Evolutionary conservation across 2,797 vertebrate genomes (phyloP).

Genomic region (Coluber constrictor): DNA sequence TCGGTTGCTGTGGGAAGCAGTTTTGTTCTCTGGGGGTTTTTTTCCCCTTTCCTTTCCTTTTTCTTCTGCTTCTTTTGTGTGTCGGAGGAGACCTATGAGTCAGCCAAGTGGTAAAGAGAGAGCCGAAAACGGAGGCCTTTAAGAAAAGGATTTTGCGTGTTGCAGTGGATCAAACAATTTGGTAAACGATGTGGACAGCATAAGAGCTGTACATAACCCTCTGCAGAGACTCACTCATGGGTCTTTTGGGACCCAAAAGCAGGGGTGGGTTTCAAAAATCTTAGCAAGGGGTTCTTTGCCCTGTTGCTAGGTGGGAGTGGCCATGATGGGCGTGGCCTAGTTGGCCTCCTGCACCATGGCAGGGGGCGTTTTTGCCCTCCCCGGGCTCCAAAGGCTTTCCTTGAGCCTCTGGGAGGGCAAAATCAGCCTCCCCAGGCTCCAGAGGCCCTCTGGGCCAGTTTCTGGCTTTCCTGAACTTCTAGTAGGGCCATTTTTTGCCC

Average conservation of each 20-base stretch:
- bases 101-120: not conserved
- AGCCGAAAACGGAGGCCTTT: not conserved
- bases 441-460: no score
- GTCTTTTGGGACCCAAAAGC: not conserved
- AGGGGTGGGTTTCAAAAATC: no score
- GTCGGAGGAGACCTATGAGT: not conserved
- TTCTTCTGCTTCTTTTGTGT: not conserved
- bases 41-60: not conserved
- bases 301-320: no score
- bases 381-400: no score
- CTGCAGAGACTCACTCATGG: not conserved
- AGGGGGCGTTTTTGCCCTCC: no score
- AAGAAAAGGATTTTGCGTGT: not conserved
- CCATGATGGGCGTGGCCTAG: no score
- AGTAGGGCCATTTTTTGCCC: no score
- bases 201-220: not conserved
- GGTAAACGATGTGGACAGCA: not conserved
- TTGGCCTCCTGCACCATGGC: no score
- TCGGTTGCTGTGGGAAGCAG: not conserved
- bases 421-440: no score
- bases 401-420: no score
- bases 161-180: not conserved
- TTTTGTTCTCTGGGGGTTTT: rapidly evolving
- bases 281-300: no score
- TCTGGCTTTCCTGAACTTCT: no score